Base-by-base conservation (phyloP, 2,888 invertebrate species). In the Pristionchus fissidentatus region DNA sequence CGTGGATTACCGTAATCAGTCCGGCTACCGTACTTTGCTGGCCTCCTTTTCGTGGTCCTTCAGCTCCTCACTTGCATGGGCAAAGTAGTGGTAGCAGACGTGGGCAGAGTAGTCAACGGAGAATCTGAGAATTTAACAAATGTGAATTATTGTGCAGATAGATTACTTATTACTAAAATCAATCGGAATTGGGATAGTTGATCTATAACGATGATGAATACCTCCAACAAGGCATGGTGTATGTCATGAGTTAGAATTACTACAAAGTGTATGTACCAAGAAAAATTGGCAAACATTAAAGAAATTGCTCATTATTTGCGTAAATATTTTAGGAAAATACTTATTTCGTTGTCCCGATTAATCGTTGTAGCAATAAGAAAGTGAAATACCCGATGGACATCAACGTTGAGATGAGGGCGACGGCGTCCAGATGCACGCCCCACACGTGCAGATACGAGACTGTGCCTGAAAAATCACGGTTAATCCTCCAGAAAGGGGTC, bases 61-160 rank as follows among this genome's bases (percentile, higher is more conserved):
- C n/a, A 75, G 10, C 57, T 86, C 84, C 15, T 88, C 85, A 35
- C 82, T 84, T 83, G 85, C 86, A 86, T 90, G 90, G 1, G 91
- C 91, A 81, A 90, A 91, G 84, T 90, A 91, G 85, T 91, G 91
- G 84, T 91, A 91, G 84, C 91, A 91, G 73, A 91, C 88, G 84
- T 90, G 91, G 10, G 90, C 90, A 13, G 90, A 90, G 85, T 91
- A 91, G 82, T 91, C 91, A 19, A 91, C 91, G 5, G 88, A 88
- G 85, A 91, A 91, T 19, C 70, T 70, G 70, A n/a, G 26, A 70
- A 4, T 38, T 0, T 13, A 29, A 60, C 4, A 15, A 5, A 32
- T 60, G 26, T 26, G 8, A 5, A 52, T 10, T n/a, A n/a, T n/a
- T n/a, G n/a, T n/a, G n/a, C n/a, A n/a, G n/a, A n/a, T n/a, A n/a